Percentiles rank a stretch among this genome's conserved stretches.
These are phyloP conservation scores for Pterocles orientalis DNA, from an alignment of 2,113 vertebrate genomes.

Conservation along the genomic window DNA sequence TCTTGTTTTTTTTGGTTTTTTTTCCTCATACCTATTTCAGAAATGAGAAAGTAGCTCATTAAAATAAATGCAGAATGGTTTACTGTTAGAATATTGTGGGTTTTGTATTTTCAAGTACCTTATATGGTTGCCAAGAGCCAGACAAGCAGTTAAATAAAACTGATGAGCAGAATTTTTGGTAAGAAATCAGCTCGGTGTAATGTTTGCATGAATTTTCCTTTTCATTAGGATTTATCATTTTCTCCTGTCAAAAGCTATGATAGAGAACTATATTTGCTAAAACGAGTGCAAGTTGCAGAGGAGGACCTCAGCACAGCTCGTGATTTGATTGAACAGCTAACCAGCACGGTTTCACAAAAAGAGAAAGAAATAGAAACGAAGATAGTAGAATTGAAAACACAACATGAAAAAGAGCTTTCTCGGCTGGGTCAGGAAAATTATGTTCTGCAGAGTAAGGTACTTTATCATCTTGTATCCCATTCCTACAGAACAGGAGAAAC, in stretches of 20 bases:
- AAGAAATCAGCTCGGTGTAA: neutral
- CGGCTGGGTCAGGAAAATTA: conserved; percentile 86
- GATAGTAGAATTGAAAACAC: conserved; percentile 70
- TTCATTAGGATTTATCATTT: conserved; percentile 53
- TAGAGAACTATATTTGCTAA: conserved; percentile 73
- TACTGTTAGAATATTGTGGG: neutral
- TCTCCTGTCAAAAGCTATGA: conserved; percentile 42
- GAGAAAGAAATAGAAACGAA: conserved; percentile 75
- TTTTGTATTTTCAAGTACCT: neutral
- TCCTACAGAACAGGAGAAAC: neutral
- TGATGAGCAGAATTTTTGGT: neutral
- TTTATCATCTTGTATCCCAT: neutral
- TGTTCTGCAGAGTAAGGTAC: conserved; percentile 88
- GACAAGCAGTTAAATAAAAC: neutral
- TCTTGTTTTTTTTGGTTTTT: neutral
- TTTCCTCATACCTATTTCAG: neutral
- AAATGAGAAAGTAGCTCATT: neutral
- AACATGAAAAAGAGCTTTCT: conserved; percentile 78
- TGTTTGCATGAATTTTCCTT: neutral
- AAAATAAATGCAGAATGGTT: neutral
- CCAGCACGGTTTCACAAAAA: conserved; percentile 73
- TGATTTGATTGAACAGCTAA: conserved; percentile 73
- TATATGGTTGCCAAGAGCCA: neutral
- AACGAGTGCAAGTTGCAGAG: conserved; percentile 72
- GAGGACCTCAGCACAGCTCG: conserved; percentile 70